Base-by-base conservation (phyloP, 2,113 vertebrate genomes). In the Paradoxurus hermaphroditus region DNA sequence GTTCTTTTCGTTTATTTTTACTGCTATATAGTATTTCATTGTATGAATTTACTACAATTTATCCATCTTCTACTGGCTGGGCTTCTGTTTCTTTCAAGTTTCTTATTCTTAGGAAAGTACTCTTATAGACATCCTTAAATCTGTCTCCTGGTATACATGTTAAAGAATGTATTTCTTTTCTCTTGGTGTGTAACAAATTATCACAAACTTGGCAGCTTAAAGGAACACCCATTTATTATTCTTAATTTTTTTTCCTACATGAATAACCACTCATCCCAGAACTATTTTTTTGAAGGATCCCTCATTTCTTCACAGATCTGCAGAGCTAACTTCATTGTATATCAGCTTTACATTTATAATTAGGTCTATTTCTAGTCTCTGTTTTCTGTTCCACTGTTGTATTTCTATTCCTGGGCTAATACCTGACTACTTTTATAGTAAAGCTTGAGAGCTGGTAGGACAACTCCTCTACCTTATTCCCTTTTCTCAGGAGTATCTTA, bases 1-100 rank as follows among this genome's bases (percentile, higher is more conserved):
- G 44, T 62, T 91, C 73, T 65, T 78, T 67, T 67, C 67, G 77
- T 83, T 70, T 77, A 63, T 70, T 86, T 94, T 91, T 88, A 91
- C 67, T 62, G 34, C 19, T 87, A 29, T 68, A 14, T 65, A 59
- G 21, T 90, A 82, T 93, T 93, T 75, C 7, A n/a, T 83, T 83
- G 10, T 94, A 39, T 96, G 18, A 77, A 63, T 93, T 85, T 85
- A 51, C 70, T 83, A 62, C 29, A 78, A 21, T 84, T 91, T 90
- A 86, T 85, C 53, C 29, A 36, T 68, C 62, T 81, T 82, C 91
- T 86, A 75, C 21, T 87, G 44, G 19, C 79, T 75, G 44, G 72
- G 44, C 53, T 87, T 94, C 68, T 82, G 65, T 90, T 72, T 86
- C 63, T 78, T 92, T 75, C 12, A 88, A 72, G 39, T 27, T 84